These are phyloP conservation scores for Aphelinus certus DNA, from an alignment of 1,140 invertebrate genomes.

Conservation along the genomic window DNA sequence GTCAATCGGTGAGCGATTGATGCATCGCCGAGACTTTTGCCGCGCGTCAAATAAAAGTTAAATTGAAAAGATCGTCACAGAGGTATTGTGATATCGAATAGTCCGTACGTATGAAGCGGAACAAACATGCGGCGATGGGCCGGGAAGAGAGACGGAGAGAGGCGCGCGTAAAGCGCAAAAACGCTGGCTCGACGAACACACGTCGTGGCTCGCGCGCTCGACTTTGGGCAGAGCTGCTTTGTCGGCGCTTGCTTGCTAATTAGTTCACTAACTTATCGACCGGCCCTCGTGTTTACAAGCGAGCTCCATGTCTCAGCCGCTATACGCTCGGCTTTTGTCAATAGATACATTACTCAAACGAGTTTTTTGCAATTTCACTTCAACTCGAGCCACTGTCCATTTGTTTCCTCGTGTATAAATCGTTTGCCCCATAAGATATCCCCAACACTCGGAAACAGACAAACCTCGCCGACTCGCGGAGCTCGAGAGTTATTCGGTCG, in stretches of 20 bases:
- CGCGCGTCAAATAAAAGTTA: too few relatives aligned
- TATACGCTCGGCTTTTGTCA: too few relatives aligned
- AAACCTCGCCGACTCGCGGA: too few relatives aligned
- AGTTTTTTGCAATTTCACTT: too few relatives aligned
- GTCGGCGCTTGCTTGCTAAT: conserved; percentile 64
- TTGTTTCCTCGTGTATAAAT: too few relatives aligned
- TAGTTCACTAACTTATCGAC: conserved; percentile 67
- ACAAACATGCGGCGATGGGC: conserved; percentile 45
- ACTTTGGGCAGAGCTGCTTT: conserved; percentile 56
- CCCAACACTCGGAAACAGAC: too few relatives aligned
- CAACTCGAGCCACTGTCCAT: too few relatives aligned
- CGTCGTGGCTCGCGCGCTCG: conserved; percentile 45
- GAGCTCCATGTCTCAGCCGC: conserved; percentile 24
- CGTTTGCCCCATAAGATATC: too few relatives aligned
- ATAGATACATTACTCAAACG: too few relatives aligned
- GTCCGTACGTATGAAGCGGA: conserved; percentile 34
- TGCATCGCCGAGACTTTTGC: too few relatives aligned
- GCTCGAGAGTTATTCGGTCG: conserved; percentile 47
- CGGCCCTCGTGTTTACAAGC: conserved; percentile 55
- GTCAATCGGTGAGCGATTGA: too few relatives aligned
- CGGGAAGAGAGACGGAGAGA: conserved; percentile 44
- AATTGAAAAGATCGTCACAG: too few relatives aligned
- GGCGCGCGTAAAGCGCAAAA: conserved; percentile 55
- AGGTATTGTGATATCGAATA: conserved; percentile 51
- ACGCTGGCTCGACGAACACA: conserved; percentile 50